A percentile compares a stretch with the other conserved stretches of the same genome.
Conservation (phyloP, 2,888 invertebrate genomes). For the Diploptera punctata region DNA sequence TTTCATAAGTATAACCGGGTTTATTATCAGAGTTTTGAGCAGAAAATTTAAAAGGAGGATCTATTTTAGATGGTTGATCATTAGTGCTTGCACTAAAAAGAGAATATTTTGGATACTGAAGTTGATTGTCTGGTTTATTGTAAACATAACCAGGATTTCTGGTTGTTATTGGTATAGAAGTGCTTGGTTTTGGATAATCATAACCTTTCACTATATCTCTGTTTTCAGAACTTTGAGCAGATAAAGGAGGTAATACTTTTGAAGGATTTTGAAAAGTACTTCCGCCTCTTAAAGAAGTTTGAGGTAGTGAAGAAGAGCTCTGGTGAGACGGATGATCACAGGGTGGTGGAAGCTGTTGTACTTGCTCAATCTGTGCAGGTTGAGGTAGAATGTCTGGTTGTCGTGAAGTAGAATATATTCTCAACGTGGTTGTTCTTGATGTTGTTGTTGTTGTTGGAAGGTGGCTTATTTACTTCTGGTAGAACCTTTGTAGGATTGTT, state of each 20-base stretch:
- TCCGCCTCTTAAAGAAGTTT: background rate
- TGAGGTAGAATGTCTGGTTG: background rate
- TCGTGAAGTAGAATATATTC: no score
- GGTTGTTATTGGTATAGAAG: no score
- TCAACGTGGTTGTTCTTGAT: background rate
- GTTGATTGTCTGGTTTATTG: background rate
- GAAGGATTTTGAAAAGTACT: background rate
- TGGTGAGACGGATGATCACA: no score
- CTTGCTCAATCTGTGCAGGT: background rate
- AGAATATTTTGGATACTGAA: background rate
- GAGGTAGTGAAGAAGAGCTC: no score
- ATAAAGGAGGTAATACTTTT: background rate
- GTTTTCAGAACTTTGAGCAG: background rate
- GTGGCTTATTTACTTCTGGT: no score
- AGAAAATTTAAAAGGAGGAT: background rate
- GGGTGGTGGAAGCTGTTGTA: background rate
- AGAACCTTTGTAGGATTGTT: slow-evolving; percentile 39
- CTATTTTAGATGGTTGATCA: background rate
- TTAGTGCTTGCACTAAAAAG: background rate
- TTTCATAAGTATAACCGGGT: background rate
- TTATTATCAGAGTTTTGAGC: background rate
- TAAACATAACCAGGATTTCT: no score
- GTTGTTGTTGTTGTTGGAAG: background rate
- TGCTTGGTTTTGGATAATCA: background rate
- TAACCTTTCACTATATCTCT: background rate